Conservation (phyloP, 2,797 vertebrate species). For the Rhynchonycteris naso region DNA sequence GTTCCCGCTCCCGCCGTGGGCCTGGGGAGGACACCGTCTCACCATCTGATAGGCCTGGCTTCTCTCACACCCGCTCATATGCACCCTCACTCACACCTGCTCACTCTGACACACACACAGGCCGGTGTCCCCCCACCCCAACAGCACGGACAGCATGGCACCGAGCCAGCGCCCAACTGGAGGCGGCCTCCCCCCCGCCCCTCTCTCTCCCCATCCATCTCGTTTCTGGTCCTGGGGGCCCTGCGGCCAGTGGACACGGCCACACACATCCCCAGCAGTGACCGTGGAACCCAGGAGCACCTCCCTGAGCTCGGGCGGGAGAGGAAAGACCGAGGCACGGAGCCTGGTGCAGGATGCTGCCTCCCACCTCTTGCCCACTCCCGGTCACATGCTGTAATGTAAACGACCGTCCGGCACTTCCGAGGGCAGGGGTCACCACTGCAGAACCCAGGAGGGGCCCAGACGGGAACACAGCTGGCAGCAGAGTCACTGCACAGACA, state of each 20-base stretch:
- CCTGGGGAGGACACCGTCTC: conserved; percentile 83
- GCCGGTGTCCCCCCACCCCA: accelerated
- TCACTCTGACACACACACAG: background rate
- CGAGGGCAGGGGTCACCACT: background rate
- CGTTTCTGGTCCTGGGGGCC: background rate
- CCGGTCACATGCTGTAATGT: background rate
- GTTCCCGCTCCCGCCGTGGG: conserved; percentile 95
- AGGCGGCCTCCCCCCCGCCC: too few species aligned
- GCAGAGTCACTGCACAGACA: background rate
- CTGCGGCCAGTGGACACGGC: too few species aligned
- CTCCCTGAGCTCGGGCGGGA: background rate
- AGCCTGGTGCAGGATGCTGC: background rate
- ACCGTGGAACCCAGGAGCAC: background rate
- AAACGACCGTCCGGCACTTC: background rate
- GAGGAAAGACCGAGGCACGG: background rate
- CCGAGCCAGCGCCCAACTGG: background rate
- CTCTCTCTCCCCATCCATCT: accelerated
- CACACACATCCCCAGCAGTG: accelerated
- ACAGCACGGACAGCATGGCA: background rate
- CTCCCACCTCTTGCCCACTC: background rate
- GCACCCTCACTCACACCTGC: too few species aligned
- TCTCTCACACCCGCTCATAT: background rate
- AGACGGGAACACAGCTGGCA: background rate
- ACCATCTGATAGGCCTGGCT: background rate
- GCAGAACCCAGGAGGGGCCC: background rate